Percentiles rank a stretch among this genome's conserved stretches.
These are phyloP conservation scores for Tetrapedia diversipes DNA, from an alignment of 2,888 invertebrate genomes.

Conservation along the genomic window DNA sequence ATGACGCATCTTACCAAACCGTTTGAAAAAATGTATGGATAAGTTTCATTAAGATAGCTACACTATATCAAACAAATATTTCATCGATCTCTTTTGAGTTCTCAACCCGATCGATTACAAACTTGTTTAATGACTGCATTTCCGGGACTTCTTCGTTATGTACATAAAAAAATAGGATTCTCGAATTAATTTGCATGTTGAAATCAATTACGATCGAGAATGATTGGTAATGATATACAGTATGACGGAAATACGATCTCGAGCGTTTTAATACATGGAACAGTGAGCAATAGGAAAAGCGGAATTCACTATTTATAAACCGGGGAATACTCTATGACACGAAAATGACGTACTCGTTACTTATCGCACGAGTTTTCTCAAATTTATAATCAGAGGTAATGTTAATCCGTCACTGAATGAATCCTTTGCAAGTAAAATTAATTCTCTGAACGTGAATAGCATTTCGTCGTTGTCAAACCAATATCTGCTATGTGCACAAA, in stretches of 20 bases:
- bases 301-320: conserved; percentile 21
- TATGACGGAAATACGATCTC: not conserved
- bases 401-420: not conserved
- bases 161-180: not conserved
- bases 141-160: too few species aligned
- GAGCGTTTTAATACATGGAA: not conserved
- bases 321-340: conserved; percentile 25
- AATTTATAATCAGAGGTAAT: not conserved
- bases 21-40: too few species aligned
- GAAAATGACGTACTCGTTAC: not conserved
- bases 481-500: too few species aligned
- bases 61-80: too few species aligned
- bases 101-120: too few species aligned
- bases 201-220: not conserved
- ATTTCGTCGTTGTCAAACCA: too few species aligned
- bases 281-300: not conserved
- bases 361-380: not conserved
- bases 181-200: not conserved
- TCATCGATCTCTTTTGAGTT: too few species aligned
- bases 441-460: too few species aligned
- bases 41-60: too few species aligned
- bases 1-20: too few species aligned
- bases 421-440: not conserved
- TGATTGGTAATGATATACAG: not conserved
- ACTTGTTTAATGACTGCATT: too few species aligned